phyloP scores from a whole-genome alignment of 2,113 vertebrate species.

The Meles meles region DNA sequence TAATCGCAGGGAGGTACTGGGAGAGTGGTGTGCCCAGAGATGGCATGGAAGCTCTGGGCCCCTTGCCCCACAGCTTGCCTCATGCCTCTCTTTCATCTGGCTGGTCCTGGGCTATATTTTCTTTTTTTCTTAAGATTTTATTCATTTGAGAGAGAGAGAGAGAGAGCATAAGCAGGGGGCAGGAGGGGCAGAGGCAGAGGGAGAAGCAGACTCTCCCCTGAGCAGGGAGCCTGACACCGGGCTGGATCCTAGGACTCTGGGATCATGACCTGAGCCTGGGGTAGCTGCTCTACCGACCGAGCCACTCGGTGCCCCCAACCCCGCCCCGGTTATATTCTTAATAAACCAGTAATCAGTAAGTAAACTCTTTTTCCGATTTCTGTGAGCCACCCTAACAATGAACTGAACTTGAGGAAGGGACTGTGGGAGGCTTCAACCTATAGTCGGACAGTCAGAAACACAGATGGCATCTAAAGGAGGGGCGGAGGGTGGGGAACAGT shows the following conservation, averaged over 20 bases:
- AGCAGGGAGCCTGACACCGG: neutral
- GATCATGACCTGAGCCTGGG: neutral
- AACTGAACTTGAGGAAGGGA: neutral
- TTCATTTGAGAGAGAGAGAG: neutral
- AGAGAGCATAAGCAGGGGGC: neutral
- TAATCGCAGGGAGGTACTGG: neutral
- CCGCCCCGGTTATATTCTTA: neutral
- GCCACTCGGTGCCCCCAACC: neutral
- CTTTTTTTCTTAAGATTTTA: neutral
- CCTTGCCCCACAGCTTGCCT: no score
- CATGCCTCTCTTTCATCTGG: no score
- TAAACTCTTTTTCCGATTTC: neutral
- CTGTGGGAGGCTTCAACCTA: neutral
- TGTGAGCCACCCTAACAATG: neutral
- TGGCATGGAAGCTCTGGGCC: no score
- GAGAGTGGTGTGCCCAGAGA: neutral
- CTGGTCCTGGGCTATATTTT: no score
- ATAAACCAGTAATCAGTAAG: neutral
- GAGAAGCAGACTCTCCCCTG: neutral
- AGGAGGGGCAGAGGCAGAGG: neutral
- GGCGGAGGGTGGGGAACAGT: no score
- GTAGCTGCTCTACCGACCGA: neutral
- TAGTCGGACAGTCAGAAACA: neutral
- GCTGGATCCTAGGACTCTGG: neutral
- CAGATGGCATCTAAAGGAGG: neutral